phyloP scores from a whole-genome alignment of 1,140 invertebrate genomes.

The Stenopsyche tienmushanensis region DNA sequence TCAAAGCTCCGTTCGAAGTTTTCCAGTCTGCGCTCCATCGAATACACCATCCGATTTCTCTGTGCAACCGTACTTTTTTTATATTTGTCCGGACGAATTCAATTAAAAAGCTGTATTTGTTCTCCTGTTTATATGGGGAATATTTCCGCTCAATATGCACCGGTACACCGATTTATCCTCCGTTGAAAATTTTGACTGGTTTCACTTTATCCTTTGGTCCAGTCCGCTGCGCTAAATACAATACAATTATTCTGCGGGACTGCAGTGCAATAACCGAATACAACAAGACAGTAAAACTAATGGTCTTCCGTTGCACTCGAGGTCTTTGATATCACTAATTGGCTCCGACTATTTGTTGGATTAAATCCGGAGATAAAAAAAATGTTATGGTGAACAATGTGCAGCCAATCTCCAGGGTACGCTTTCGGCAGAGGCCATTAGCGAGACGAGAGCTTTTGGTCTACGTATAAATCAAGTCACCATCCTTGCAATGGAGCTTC shows the following conservation, averaged over 20 bases:
- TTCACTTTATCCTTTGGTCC: slow-evolving; percentile 2
- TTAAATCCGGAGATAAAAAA: not conserved
- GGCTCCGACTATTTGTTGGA: slow-evolving; percentile 3
- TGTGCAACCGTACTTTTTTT: too few species aligned
- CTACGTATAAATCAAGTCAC: not conserved
- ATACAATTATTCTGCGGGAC: not conserved
- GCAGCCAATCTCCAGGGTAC: not conserved
- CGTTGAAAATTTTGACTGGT: too few species aligned
- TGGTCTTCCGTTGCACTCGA: not conserved
- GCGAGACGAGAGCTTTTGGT: not conserved
- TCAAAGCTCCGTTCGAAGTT: too few species aligned
- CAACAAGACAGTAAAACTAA: slow-evolving; percentile 5
- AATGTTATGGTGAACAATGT: not conserved
- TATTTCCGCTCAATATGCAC: too few species aligned
- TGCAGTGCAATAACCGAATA: slow-evolving; percentile 2
- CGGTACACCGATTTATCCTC: too few species aligned
- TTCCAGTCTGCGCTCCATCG: too few species aligned
- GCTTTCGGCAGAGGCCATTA: not conserved
- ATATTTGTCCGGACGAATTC: too few species aligned
- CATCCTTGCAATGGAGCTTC: not conserved
- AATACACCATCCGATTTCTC: too few species aligned
- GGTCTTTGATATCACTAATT: slow-evolving; percentile 6
- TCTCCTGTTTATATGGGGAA: too few species aligned
- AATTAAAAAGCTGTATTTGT: too few species aligned
- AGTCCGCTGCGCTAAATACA: not conserved